Conservation (phyloP, 2,888 invertebrate genomes). For the Dolichomitus sp. region DNA sequence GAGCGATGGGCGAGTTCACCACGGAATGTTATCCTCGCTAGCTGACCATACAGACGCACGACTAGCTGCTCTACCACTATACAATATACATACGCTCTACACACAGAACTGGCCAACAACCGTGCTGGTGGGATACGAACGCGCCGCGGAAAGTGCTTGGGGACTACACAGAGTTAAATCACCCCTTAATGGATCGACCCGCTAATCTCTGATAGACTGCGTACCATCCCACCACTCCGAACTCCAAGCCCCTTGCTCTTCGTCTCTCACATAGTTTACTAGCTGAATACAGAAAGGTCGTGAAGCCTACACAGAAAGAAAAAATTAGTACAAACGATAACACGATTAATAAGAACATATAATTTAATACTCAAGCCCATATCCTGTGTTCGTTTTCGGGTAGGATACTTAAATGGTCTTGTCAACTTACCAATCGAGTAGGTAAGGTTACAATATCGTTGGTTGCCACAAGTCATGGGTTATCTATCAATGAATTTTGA, state of each 20-base stretch:
- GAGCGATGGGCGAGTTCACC: conserved; percentile 48
- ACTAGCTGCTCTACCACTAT: conserved; percentile 35
- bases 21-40: conserved; percentile 50
- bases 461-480: too few species aligned
- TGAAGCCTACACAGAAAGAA: conserved; percentile 2
- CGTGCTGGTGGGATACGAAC: conserved; percentile 39
- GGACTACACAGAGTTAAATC: conserved; percentile 79
- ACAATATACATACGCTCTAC: not conserved
- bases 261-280: not conserved
- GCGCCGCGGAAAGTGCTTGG: conserved; percentile 69
- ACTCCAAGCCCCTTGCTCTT: conserved; percentile 32
- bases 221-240: conserved; percentile 46
- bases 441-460: too few species aligned
- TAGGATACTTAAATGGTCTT: too few species aligned
- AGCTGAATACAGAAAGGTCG: not conserved
- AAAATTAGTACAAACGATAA: too few species aligned
- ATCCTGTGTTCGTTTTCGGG: too few species aligned
- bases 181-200: conserved; percentile 81
- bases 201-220: conserved; percentile 82
- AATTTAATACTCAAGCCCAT: too few species aligned
- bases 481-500: not conserved
- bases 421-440: too few species aligned
- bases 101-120: conserved; percentile 20
- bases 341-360: too few species aligned
- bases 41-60: conserved; percentile 38